phyloP scores from a whole-genome alignment of 2,113 vertebrate genomes.

The Corythoichthys intestinalis region DNA sequence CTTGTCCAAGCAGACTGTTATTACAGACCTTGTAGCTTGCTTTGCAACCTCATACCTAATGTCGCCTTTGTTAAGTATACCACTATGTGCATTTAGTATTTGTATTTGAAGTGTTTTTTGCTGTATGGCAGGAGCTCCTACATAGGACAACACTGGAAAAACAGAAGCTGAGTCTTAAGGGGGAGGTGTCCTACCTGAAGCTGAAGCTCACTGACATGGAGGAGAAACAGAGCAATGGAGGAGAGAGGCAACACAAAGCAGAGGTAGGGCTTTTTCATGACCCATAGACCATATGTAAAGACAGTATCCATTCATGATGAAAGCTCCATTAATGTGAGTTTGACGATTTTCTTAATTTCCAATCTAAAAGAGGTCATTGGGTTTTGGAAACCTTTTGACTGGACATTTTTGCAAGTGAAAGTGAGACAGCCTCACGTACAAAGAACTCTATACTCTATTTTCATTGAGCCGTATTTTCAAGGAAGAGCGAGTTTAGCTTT shows the following conservation, averaged over 20 bases:
- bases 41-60: constrained; percentile 36
- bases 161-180: constrained; percentile 90
- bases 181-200: constrained; percentile 92
- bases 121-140: constrained; percentile 81
- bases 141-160: constrained; percentile 88
- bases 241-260: constrained; percentile 90
- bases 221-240: constrained; percentile 81
- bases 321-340: not conserved
- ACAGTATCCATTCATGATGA: not conserved
- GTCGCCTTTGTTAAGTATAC: constrained; percentile 40
- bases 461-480: constrained; percentile 9
- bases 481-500: constrained; percentile 16
- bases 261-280: constrained; percentile 75
- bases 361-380: constrained; percentile 6
- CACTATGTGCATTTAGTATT: constrained; percentile 2
- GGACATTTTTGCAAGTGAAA: not conserved
- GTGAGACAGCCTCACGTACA: not conserved
- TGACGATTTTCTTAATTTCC: not conserved
- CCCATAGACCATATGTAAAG: not conserved
- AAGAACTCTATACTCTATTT: not conserved
- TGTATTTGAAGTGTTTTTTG: constrained; percentile 12
- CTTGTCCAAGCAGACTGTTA: constrained; percentile 61
- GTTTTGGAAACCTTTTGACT: constrained; percentile 1
- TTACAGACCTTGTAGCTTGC: constrained; percentile 41
- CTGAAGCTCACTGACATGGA: constrained; percentile 91